Evolutionary conservation across 2,113 vertebrate species (phyloP), one percentile per base, ranked within the genome.

Genomic region (Balaeniceps rex): DNA sequence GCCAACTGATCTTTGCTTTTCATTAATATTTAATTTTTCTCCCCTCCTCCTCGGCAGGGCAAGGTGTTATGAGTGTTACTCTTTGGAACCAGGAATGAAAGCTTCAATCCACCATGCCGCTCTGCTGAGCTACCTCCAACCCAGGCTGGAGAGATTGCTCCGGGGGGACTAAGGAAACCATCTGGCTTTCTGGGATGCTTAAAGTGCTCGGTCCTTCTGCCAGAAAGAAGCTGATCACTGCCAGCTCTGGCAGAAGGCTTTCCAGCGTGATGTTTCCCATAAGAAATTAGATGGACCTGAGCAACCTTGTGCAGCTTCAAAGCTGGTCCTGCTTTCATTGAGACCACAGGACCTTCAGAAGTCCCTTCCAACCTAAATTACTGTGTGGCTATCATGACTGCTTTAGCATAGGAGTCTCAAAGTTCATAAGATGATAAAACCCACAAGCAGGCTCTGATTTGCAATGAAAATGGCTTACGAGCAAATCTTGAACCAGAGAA

Each of bases 391-490:
- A 25, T 76, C 49, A 16, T 1, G 2, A 25, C 14, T 71, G 54
- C 22, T 78, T 84, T 70, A 46, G 34, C 4, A 6, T 6, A 34
- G 52, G 58, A 57, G 4, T 9, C 26, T 65, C 60, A 51, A 0
- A 19, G 25, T 79, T 55, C 44, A 1, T 7, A 10, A 44, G 33
- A 42, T 18, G 69, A 40, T 12, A 77, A 71, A 79, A 6, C 25
- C 51, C 76, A 57, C 54, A 83, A 33, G 13, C 31, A 80, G 71
- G 34, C 33, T 84, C 47, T 52, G n/a, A 52, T 83, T 42, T 55
- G 15, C 36, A 36, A 3, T 2, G 4, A 72, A 94, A 89, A 36
- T 1, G 0, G 19, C 38, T 86, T 25, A 2, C 0, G 22, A 52
- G 31, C 42, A 12, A 55, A 38, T 4, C 47, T 54, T 49, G n/a